These are phyloP conservation scores for Chrysomela aeneicollis DNA, from an alignment of 2,888 invertebrate species.

Conservation along the genomic window DNA sequence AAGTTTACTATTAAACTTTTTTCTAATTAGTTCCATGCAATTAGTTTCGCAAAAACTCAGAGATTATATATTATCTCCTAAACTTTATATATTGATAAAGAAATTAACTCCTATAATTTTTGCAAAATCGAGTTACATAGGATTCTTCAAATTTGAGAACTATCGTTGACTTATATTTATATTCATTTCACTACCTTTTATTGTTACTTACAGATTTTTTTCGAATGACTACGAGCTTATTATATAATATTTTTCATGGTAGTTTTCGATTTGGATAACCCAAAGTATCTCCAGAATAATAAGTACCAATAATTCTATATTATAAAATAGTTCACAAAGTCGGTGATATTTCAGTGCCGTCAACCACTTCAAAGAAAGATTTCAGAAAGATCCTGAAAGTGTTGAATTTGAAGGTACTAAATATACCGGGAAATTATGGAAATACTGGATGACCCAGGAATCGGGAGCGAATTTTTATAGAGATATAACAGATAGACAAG, in stretches of 20 bases:
- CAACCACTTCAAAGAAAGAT: constrained; percentile 58
- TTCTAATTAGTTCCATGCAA: no score
- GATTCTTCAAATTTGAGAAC: not conserved
- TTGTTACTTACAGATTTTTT: no score
- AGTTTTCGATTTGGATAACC: not conserved
- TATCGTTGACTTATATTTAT: no score
- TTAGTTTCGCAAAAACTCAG: no score
- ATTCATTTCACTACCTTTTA: no score
- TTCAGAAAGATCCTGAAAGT: constrained; percentile 48
- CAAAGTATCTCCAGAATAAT: not conserved
- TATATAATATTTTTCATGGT: no score
- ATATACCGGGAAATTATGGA: constrained; percentile 74
- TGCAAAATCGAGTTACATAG: not conserved
- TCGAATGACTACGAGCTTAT: no score
- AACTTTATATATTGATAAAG: not conserved
- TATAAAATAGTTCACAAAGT: constrained; percentile 29
- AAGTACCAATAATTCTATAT: no score
- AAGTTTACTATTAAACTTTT: no score
- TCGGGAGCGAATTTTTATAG: constrained; percentile 66
- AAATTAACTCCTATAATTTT: not conserved
- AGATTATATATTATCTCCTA: no score
- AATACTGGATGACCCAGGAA: constrained; percentile 79
- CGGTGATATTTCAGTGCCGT: constrained; percentile 54
- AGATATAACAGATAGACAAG: constrained; percentile 71
- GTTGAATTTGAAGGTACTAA: constrained; percentile 60